These are phyloP conservation scores for Ispidina lecontei DNA, from an alignment of 2,797 vertebrate genomes.

Conservation along the genomic window DNA sequence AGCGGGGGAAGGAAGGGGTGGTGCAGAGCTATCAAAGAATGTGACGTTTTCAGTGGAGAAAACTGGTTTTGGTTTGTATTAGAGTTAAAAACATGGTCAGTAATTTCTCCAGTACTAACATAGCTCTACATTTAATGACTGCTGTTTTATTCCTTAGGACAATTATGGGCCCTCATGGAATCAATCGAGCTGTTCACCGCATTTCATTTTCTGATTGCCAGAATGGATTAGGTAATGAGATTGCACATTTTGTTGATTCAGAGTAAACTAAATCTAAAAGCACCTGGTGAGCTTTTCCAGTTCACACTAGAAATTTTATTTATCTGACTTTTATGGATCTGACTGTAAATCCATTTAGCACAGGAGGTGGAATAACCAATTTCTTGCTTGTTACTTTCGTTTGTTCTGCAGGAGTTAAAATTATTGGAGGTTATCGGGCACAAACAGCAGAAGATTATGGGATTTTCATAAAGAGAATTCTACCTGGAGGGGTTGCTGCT, in stretches of 20 bases:
- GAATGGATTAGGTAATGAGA: constrained; percentile 84
- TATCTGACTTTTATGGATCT: background rate
- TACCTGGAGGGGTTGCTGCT: constrained; percentile 83
- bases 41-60: background rate
- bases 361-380: background rate
- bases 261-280: background rate
- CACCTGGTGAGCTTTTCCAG: background rate
- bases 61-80: background rate
- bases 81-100: background rate
- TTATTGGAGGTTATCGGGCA: constrained; percentile 86
- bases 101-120: background rate
- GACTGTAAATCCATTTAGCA: background rate
- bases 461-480: constrained; percentile 87
- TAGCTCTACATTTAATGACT: background rate
- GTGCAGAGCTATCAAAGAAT: background rate
- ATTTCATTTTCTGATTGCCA: constrained; percentile 85
- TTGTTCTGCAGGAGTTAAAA: constrained; percentile 83
- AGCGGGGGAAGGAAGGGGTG: background rate
- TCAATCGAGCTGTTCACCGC: constrained; percentile 83
- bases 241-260: background rate
- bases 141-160: constrained; percentile 76
- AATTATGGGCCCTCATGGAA: constrained; percentile 89
- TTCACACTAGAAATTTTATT: background rate
- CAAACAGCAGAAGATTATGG: constrained; percentile 86
- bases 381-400: background rate